These are phyloP conservation scores for Erebia aethiops DNA, from an alignment of 2,888 invertebrate species.

Conservation along the genomic window DNA sequence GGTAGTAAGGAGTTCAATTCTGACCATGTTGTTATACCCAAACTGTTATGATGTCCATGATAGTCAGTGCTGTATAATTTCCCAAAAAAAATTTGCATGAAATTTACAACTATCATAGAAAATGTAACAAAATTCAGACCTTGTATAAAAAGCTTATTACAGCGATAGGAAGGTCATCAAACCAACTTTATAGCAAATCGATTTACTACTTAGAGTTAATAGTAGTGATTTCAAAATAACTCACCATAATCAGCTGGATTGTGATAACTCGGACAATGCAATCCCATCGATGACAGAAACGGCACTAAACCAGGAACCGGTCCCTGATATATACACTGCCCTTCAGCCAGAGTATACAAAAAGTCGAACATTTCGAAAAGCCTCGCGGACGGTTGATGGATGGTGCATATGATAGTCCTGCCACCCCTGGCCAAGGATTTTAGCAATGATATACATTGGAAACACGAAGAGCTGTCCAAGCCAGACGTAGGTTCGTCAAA, in stretches of 20 bases:
- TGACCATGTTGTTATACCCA: no score
- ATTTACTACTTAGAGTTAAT: not conserved
- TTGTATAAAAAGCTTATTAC: no score
- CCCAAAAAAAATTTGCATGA: no score
- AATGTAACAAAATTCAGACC: no score
- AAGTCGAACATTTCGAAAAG: slow-evolving; percentile 98
- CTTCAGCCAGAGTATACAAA: slow-evolving; percentile 95
- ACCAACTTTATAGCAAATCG: no score
- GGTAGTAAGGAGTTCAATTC: no score
- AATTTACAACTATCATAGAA: no score
- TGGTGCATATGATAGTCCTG: slow-evolving; percentile 96
- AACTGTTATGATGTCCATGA: no score
- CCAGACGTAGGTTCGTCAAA: slow-evolving; percentile 98
- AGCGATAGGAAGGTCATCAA: no score
- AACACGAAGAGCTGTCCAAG: slow-evolving; percentile 96
- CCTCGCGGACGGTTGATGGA: slow-evolving; percentile 97
- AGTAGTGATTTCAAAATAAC: slow-evolving; percentile 38
- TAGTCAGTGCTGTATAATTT: no score
- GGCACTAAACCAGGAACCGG: slow-evolving; percentile 92
- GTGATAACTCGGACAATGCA: slow-evolving; percentile 96
- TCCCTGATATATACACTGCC: slow-evolving; percentile 96
- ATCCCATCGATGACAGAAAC: slow-evolving; percentile 91
- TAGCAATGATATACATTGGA: slow-evolving; percentile 94
- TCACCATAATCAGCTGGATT: slow-evolving; percentile 98
- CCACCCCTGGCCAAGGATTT: slow-evolving; percentile 94